Evolutionary conservation across 2,888 invertebrate genomes (phyloP).

Genomic region (Dasysyrphus tricinctus): DNA sequence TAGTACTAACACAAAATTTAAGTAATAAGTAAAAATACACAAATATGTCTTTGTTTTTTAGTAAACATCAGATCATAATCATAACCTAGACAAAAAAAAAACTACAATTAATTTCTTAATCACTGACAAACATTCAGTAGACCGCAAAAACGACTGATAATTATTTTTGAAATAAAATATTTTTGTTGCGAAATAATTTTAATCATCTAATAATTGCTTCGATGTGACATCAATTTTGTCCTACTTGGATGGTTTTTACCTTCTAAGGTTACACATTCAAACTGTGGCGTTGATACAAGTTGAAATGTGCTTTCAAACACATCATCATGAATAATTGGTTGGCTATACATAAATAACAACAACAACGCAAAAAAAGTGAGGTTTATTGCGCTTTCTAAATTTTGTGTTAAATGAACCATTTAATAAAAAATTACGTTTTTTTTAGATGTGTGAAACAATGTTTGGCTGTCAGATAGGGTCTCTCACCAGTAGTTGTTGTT

Average conservation of each 20-base stretch:
- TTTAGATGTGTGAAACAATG: too few species aligned
- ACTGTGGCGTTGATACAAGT: not conserved
- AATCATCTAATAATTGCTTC: conserved; percentile 30
- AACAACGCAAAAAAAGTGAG: not conserved
- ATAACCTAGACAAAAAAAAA: not conserved
- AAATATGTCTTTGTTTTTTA: not conserved
- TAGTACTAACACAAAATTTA: too few species aligned
- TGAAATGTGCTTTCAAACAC: conserved; percentile 1
- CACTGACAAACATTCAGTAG: not conserved
- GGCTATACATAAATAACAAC: not conserved
- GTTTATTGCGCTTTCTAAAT: not conserved
- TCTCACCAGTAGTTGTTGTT: too few species aligned
- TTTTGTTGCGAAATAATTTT: conserved; percentile 13
- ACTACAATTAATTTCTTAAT: not conserved
- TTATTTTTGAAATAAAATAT: not conserved
- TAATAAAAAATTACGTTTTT: not conserved
- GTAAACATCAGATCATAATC: not conserved
- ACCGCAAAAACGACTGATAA: conserved; percentile 12
- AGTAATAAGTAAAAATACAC: too few species aligned
- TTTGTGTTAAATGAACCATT: conserved; percentile 14
- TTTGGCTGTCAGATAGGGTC: too few species aligned
- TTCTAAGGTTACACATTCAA: conserved; percentile 7
- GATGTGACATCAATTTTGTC: conserved; percentile 21
- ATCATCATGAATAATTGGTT: not conserved
- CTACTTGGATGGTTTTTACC: conserved; percentile 15